A percentile compares a stretch with the other conserved stretches of the same genome.
Conservation (phyloP, 2,888 invertebrate genomes). For the Andrena fulva region DNA sequence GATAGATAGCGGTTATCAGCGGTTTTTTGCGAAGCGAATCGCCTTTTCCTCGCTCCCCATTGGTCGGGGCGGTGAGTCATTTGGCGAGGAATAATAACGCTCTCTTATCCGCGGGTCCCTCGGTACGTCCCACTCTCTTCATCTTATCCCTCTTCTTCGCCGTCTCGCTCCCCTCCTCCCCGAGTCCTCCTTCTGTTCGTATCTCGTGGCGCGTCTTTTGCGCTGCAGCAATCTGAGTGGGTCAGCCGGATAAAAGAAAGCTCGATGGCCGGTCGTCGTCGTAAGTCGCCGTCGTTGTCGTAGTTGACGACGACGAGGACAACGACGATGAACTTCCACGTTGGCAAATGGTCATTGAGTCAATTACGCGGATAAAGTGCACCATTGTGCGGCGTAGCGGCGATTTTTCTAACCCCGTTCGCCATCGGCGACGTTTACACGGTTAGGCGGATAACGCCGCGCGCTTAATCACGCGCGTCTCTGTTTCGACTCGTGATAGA, state of each 20-base stretch:
- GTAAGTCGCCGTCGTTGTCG: constrained; percentile 24
- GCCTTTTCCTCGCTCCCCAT: constrained; percentile 52
- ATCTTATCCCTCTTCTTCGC: constrained; percentile 14
- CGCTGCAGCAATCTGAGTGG: constrained; percentile 75
- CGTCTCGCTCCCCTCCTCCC: constrained; percentile 9
- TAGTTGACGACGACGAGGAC: constrained; percentile 43
- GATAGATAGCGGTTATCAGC: constrained; percentile 72
- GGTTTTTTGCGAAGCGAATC: constrained; percentile 65
- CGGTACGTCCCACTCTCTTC: not conserved
- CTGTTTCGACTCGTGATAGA: constrained; percentile 38
- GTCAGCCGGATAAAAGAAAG: constrained; percentile 79
- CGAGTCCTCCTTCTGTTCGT: constrained; percentile 30
- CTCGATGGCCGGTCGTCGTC: constrained; percentile 66
- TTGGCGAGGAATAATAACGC: constrained; percentile 69
- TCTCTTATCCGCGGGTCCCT: constrained; percentile 25
- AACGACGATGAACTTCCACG: constrained; percentile 70
- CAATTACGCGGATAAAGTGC: constrained; percentile 83
- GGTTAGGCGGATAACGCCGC: constrained; percentile 72
- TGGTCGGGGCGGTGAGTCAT: constrained; percentile 72
- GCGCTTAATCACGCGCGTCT: constrained; percentile 68
- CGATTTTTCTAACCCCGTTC: constrained; percentile 82
- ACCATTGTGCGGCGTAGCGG: constrained; percentile 80
- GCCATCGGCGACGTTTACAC: constrained; percentile 62
- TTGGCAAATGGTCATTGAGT: constrained; percentile 82
- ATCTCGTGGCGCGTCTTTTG: constrained; percentile 64